Base-by-base conservation (phyloP, 2,888 invertebrate genomes). In the Pycnomerus fuliginosus region DNA sequence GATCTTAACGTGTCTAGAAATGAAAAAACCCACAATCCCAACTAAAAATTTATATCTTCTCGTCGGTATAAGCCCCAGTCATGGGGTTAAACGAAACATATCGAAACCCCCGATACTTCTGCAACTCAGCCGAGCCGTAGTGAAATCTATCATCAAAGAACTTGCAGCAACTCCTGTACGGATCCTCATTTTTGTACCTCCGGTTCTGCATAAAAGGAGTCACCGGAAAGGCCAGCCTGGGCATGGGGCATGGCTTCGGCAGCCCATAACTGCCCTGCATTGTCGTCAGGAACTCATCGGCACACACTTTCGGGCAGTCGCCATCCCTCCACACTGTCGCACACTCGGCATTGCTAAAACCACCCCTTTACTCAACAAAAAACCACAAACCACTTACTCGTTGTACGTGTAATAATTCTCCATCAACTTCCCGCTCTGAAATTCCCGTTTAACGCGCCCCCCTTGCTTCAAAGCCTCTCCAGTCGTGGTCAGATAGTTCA, bases 231-330 rank as follows among this genome's bases (percentile, higher is more conserved):
- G 61, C 49, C 29, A 68, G 48, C 65, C 68, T 28, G n/a, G n/a
- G 73, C 25, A 72, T 65, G 16, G 72, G 70, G 31, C 65, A 62
- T 16, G 77, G 76, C 54, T 68, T 64, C 0, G 79, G 79, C 44
- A 74, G 74, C 50, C 74, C 70, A 48, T 75, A 80, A 56, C 77
- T 76, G 47, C 74, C 72, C 60, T 80, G 78, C 60, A 77, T 76
- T 11, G 74, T 76, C 3, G 76, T 69, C 3, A 70, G 24, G 48
- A 75, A 77, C 57, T 76, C 75, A 70, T 74, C 74, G 16, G 60
- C 53, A 34, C 55, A 52, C 15, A 44, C 12, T 16, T 8, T 23
- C 11, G 44, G 49, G 25, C 55, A 38, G 2, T 20, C 13, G 11
- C 4, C n/a, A 12, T 20, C 11, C 11, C 7, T 3, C 13, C 17